These are phyloP conservation scores for Acholoe squamosa DNA, from an alignment of 2,888 invertebrate species.

Conservation along the genomic window DNA sequence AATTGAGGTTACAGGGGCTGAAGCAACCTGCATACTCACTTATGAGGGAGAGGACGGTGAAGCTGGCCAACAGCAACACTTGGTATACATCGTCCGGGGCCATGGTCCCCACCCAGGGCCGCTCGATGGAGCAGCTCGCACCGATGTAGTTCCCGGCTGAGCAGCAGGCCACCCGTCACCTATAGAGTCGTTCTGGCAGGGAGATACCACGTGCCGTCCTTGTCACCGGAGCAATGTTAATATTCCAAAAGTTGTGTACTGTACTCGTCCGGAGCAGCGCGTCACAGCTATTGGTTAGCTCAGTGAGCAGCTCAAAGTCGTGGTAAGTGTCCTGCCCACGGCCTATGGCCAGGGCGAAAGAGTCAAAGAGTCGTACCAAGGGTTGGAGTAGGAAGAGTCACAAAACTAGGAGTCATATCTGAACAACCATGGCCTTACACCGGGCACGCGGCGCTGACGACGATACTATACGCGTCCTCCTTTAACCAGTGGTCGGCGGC, in stretches of 20 bases:
- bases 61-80: constrained; percentile 9
- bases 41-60: background rate
- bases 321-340: background rate
- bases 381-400: background rate
- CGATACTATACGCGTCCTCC: background rate
- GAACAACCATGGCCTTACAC: background rate
- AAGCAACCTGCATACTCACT: background rate
- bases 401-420: background rate
- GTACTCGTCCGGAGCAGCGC: background rate
- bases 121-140: background rate
- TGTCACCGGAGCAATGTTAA: background rate
- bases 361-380: background rate
- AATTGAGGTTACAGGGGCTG: background rate
- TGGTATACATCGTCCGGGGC: constrained; percentile 23
- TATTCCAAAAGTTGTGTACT: constrained; percentile 44
- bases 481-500: background rate
- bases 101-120: background rate
- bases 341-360: background rate
- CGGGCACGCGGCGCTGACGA: background rate
- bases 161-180: background rate
- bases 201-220: too few species aligned
- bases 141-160: background rate
- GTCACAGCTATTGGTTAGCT: too few species aligned
- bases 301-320: too few species aligned
- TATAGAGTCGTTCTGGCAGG: background rate